These are phyloP conservation scores for Halichoerus grypus DNA, from an alignment of 2,113 vertebrate genomes.

Conservation along the genomic window DNA sequence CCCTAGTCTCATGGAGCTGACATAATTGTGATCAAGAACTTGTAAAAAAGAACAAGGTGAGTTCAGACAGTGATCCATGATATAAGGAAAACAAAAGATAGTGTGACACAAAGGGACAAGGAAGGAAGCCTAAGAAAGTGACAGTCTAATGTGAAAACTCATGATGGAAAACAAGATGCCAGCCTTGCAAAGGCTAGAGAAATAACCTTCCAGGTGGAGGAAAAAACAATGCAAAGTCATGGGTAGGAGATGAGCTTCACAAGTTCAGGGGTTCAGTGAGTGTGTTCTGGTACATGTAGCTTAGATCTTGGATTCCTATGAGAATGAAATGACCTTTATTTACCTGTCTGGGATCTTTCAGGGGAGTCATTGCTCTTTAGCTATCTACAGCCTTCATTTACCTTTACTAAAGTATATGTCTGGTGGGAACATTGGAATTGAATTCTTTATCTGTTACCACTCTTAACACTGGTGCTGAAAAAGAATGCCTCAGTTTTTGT, in stretches of 20 bases:
- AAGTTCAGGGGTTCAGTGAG: background rate
- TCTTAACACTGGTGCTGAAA: background rate
- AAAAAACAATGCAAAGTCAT: background rate
- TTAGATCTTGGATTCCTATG: background rate
- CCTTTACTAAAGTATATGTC: background rate
- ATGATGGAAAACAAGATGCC: background rate
- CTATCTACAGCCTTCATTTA: background rate
- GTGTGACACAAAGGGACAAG: background rate
- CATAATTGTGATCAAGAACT: background rate
- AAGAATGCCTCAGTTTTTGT: conserved; percentile 36
- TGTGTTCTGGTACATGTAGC: background rate
- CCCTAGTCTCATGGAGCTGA: background rate
- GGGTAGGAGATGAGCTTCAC: background rate
- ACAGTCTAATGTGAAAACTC: background rate
- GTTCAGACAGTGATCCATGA: background rate
- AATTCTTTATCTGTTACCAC: background rate
- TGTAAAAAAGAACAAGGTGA: background rate
- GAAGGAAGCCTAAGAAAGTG: background rate
- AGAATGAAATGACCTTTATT: background rate
- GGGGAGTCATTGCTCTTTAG: background rate
- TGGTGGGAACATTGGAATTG: background rate
- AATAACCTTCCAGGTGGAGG: background rate
- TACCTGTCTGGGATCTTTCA: background rate
- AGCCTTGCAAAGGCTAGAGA: background rate
- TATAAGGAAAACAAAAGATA: background rate